phyloP scores from a whole-genome alignment of 2,888 invertebrate species.

The Tromatobia lineatoria region DNA sequence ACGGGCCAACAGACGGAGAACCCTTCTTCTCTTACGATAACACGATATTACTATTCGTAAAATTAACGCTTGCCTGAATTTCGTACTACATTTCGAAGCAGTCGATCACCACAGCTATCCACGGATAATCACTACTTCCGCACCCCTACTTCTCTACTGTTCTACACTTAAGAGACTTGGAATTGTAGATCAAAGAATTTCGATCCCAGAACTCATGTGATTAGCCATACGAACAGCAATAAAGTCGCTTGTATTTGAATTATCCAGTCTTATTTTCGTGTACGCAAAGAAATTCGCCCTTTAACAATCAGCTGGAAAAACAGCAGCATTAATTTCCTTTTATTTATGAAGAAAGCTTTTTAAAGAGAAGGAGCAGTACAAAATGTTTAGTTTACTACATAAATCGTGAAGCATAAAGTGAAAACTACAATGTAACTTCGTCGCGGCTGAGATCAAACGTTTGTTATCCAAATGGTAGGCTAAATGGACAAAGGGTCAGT shows the following conservation, averaged over 20 bases:
- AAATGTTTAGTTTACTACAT: too few relatives aligned
- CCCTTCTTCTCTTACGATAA: not conserved
- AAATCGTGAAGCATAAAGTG: too few relatives aligned
- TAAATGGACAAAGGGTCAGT: too few relatives aligned
- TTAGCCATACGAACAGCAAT: not conserved
- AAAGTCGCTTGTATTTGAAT: not conserved
- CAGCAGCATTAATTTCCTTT: too few relatives aligned
- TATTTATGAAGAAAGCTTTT: too few relatives aligned
- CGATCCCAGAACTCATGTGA: not conserved
- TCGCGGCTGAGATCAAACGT: too few relatives aligned
- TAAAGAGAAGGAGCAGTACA: too few relatives aligned
- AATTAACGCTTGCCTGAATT: conserved; percentile 5
- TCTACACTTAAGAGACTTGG: conserved; percentile 17
- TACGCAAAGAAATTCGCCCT: too few relatives aligned
- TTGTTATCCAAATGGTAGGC: too few relatives aligned
- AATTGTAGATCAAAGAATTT: not conserved
- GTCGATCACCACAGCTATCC: conserved; percentile 22
- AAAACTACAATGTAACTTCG: too few relatives aligned
- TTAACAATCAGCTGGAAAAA: too few relatives aligned
- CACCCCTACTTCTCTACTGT: conserved; percentile 5
- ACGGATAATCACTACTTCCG: conserved; percentile 31
- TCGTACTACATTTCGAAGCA: not conserved
- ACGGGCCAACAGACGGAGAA: conserved; percentile 1
- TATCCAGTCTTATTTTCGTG: not conserved
- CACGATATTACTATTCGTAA: conserved; percentile 11